Evolutionary conservation across 1,140 invertebrate genomes (phyloP), one percentile per base, ranked within the genome.

Genomic region (Odontomachus brunneus): DNA sequence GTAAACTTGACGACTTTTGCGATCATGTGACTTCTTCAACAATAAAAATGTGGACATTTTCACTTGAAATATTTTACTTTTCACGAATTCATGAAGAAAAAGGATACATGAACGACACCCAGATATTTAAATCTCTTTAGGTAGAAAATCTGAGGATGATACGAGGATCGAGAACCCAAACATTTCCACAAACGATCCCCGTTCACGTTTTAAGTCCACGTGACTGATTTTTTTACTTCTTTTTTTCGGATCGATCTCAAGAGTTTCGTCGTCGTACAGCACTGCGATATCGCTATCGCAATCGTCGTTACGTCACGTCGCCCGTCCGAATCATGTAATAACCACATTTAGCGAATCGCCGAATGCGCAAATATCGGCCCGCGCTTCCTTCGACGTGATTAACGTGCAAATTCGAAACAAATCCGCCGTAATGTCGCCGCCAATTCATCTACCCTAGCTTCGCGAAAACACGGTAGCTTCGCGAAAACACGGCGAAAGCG

Each of bases 401-500:
- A 57, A 33, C 38, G 33, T 15, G 44, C 9, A 80, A 57, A 69
- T 44, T 57, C 33, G n/a, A 22, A 51, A 44, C 63, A 71, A 76
- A 76, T 76, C 62, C 53, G 19, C 48, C 48, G 4, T 44, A 53
- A 22, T 57, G 53, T n/a, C 17, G 3, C 17, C 63, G 75, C 49
- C 44, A 67, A 80, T 80, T 80, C 65, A 57, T 48, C 65, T 29
- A 7, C 63, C 3, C 22, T 17, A 38, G 65, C 63, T 19, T 38
- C 48, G 75, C 51, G 75, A 71, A 80, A 80, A 80, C 24, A 22
- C 44, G 33, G 53, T 38, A 38, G 65, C 63, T 19, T 38, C 48
- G 75, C 51, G 75, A 71, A 80, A 80, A 80, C 24, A 71, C 75
- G 53, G 65, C 75, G 75, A 80, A 80, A 80, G 75, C 75, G 86